Conservation (phyloP, 2,888 invertebrate species). For the Ophion ellenae region DNA sequence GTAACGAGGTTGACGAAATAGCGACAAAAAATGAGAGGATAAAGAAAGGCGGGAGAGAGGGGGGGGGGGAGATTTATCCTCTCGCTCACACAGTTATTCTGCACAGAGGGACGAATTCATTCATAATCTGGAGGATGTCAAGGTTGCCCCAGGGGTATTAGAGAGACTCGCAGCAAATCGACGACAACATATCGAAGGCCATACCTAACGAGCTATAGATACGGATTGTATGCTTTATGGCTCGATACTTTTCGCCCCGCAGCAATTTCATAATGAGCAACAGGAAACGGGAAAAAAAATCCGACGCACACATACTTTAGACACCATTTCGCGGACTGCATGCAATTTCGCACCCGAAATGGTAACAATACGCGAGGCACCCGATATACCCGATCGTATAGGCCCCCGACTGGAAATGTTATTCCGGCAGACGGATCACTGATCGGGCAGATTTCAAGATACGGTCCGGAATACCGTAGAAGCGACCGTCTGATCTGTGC, state of each 20-base stretch:
- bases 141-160: constrained; percentile 48
- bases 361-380: neutral
- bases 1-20: constrained; percentile 32
- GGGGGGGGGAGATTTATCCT: constrained; percentile 34
- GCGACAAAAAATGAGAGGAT: neutral
- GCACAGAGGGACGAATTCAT: constrained; percentile 52
- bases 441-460: no score
- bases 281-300: neutral
- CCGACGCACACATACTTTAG: constrained; percentile 11
- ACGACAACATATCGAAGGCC: constrained; percentile 53
- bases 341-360: constrained; percentile 1
- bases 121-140: constrained; percentile 60
- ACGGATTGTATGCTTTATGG: constrained; percentile 41
- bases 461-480: no score
- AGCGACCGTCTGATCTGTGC: no score
- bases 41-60: neutral
- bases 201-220: constrained; percentile 49
- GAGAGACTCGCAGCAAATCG: constrained; percentile 49
- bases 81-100: constrained; percentile 9
- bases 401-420: no score
- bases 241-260: constrained; percentile 36
- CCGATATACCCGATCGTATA: no score
- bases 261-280: constrained; percentile 39
- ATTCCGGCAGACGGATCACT: no score
- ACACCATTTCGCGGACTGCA: constrained; percentile 21